These are phyloP conservation scores for Synergus gifuensis DNA, from an alignment of 2,888 invertebrate genomes.

Conservation along the genomic window DNA sequence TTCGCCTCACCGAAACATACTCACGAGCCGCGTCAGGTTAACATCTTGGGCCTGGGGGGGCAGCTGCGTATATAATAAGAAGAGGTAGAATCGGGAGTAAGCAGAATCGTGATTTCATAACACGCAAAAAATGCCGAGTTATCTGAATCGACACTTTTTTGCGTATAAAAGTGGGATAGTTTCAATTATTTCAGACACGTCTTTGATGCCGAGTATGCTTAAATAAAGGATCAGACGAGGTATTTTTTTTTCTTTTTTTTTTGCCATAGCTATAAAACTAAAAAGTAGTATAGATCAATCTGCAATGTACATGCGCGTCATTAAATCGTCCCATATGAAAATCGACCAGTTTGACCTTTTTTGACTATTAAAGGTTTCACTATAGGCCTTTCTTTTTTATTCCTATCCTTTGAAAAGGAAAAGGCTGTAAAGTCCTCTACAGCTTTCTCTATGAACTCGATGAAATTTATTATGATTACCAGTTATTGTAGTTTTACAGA, in stretches of 20 bases:
- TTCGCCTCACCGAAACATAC: conserved; percentile 58
- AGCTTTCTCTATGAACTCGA: no score
- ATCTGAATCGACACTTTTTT: neutral
- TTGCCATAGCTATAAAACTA: neutral
- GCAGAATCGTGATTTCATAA: neutral
- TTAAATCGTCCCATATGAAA: neutral
- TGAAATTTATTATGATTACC: no score
- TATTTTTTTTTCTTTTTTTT: neutral
- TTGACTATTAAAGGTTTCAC: neutral
- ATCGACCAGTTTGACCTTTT: neutral
- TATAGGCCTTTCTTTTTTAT: no score
- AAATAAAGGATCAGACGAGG: neutral
- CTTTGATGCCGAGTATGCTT: neutral
- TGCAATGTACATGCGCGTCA: neutral
- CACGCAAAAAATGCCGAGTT: neutral
- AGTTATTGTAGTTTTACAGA: no score
- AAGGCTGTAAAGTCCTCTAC: no score
- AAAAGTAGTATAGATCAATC: neutral
- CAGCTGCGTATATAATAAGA: conserved; percentile 18
- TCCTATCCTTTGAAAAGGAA: no score
- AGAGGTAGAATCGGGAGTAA: neutral
- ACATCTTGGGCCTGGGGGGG: neutral
- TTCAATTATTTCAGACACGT: neutral
- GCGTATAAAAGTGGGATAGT: neutral
- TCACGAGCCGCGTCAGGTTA: conserved; percentile 35